Base-by-base conservation (phyloP, 2,797 vertebrate species). In the Nasua narica region DNA sequence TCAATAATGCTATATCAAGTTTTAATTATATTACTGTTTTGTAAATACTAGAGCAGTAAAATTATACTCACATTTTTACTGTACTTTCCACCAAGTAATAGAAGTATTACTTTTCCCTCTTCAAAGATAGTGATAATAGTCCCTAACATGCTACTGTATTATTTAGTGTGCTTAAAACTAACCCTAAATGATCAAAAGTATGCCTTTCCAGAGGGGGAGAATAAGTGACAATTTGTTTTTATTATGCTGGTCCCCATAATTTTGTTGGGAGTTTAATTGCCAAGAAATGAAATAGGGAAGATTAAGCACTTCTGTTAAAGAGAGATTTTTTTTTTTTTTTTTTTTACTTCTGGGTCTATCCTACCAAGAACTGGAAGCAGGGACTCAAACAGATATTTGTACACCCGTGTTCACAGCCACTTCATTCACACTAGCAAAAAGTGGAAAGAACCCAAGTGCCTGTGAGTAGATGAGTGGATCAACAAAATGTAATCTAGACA, bases 21-120 rank as follows among this genome's bases (percentile, higher is more conserved):
- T 95, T 92, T 91, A 82, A 88, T 89, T 87, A 16, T 15, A n/a
- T 78, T 89, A 52, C 65, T 56, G 21, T 35, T 96, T 65, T 95
- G 7, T 18, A 89, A 18, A 72, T 87, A 77, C 81, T 90, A 32
- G 3, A 79, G 27, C 56, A 74, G 18, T 52, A 85, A 87, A 82
- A 67, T 79, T 54, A 48, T 29, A 62, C 16, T 84, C 21, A 11
- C 37, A 87, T 81, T 79, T 90, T 84, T 84, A 56, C 21, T 14
- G 23, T 46, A 43, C 18, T 84, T 92, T 37, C 37, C 46, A 65
- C 9, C 25, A 58, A 50, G 40, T 23, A 60, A 25, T 4, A 70
- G 76, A 87, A 83, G 10, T 46, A 62, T 50, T 12, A 37, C 32
- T 82, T 90, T 89, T 72, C 83, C 89, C 27, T 85, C 86, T 86